These are phyloP conservation scores for Cladopsammia gracilis DNA, from an alignment of 64 coral and sea anemone genomes.

Conservation along the genomic window DNA sequence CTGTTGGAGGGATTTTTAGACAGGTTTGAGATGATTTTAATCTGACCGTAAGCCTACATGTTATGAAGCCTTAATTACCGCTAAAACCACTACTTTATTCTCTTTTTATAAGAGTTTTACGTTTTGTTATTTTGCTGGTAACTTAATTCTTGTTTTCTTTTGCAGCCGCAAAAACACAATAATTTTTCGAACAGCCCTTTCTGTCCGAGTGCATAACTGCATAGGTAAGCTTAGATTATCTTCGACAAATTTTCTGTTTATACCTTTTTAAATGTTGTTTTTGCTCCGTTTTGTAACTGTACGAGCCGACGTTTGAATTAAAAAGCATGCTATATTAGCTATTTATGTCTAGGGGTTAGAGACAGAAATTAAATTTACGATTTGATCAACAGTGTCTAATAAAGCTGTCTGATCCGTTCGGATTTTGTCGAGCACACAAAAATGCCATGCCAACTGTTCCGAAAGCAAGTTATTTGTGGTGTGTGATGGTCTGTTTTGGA, in stretches of 20 bases:
- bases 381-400: background rate
- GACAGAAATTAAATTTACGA: slow-evolving; percentile 5
- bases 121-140: background rate
- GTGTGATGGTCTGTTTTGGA: background rate
- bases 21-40: slow-evolving; percentile 73
- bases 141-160: slow-evolving; percentile 50
- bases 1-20: slow-evolving; percentile 98
- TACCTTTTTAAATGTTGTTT: background rate
- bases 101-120: background rate
- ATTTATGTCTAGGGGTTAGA: background rate
- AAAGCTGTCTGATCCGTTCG: slow-evolving; percentile 47
- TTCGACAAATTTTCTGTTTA: background rate
- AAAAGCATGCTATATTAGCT: background rate
- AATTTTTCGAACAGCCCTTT: slow-evolving; percentile 91
- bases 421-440: slow-evolving; percentile 33
- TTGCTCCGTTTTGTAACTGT: background rate
- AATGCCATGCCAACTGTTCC: slow-evolving; percentile 41
- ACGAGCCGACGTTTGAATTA: background rate
- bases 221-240: slow-evolving; percentile 44
- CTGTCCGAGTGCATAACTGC: slow-evolving; percentile 99
- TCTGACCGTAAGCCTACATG: slow-evolving; percentile 36
- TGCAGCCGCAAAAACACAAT: slow-evolving; percentile 98
- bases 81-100: background rate
- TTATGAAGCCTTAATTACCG: slow-evolving; percentile 13
- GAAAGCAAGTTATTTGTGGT: slow-evolving; percentile 26